These are phyloP conservation scores for Pyxicephalus adspersus DNA, from an alignment of 2,113 vertebrate species.

Conservation along the genomic window DNA sequence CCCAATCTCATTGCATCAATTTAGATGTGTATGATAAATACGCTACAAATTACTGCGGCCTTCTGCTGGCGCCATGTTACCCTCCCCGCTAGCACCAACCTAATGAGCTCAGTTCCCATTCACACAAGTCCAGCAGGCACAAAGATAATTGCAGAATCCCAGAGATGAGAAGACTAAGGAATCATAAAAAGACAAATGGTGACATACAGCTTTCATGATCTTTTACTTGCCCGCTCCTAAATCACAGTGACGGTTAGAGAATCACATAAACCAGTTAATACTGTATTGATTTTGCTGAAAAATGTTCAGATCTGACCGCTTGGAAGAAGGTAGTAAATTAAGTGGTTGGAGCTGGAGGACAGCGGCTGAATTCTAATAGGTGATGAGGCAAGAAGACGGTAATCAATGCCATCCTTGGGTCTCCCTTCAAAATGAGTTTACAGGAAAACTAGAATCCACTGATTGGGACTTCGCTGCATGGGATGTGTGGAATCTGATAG, in stretches of 20 bases:
- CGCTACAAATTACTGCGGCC: too few relatives aligned
- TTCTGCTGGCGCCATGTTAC: too few relatives aligned
- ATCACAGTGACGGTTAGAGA: constrained; percentile 1
- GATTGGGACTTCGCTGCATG: too few relatives aligned
- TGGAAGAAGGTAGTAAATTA: not conserved
- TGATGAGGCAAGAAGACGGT: too few relatives aligned
- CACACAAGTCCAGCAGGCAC: not conserved
- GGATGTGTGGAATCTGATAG: too few relatives aligned
- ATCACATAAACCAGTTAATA: not conserved
- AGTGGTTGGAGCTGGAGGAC: not conserved
- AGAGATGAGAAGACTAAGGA: not conserved
- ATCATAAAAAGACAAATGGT: not conserved
- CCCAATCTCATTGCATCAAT: too few relatives aligned
- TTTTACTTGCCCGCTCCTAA: not conserved
- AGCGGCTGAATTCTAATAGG: too few relatives aligned
- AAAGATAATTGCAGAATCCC: not conserved
- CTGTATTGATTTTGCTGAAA: constrained; percentile 40
- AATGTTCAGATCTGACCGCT: not conserved
- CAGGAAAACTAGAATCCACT: too few relatives aligned
- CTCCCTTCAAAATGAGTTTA: too few relatives aligned
- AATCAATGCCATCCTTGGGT: too few relatives aligned
- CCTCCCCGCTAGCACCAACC: too few relatives aligned
- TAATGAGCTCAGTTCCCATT: not conserved
- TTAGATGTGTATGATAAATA: too few relatives aligned
- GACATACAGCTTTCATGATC: not conserved